phyloP scores from a whole-genome alignment of 30 jellyfish, hydroid and myxozoan genomes.

The Hydractinia echinata region DNA sequence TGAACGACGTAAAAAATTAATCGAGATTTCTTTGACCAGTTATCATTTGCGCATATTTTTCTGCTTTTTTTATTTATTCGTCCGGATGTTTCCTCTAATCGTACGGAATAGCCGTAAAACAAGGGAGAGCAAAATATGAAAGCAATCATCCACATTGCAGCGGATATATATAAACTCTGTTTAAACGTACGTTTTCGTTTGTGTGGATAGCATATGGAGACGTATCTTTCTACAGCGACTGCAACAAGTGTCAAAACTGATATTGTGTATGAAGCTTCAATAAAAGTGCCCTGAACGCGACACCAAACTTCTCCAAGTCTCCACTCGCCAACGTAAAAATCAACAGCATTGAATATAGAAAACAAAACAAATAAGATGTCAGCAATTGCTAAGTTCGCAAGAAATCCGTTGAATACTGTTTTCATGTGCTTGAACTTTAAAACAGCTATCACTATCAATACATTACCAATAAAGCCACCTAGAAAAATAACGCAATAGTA shows the following conservation, averaged over 20 bases:
- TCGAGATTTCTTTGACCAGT: constrained; percentile 65
- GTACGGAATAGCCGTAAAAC: constrained; percentile 61
- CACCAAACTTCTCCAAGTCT: constrained; percentile 61
- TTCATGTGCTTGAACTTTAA: constrained; percentile 54
- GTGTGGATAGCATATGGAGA: constrained; percentile 80
- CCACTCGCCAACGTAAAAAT: constrained; percentile 53
- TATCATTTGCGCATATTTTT: constrained; percentile 57
- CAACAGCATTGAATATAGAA: constrained; percentile 65
- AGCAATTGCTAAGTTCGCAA: constrained; percentile 69
- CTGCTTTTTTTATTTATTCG: not conserved
- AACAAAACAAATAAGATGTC: constrained; percentile 63
- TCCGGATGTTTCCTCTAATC: not conserved
- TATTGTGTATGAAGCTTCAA: constrained; percentile 79
- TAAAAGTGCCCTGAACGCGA: constrained; percentile 66
- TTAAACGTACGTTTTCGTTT: constrained; percentile 46
- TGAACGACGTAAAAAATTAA: constrained; percentile 58
- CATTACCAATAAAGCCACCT: constrained; percentile 57
- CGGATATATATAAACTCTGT: constrained; percentile 27
- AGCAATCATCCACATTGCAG: constrained; percentile 49
- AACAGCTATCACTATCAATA: constrained; percentile 49
- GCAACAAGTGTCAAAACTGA: constrained; percentile 75
- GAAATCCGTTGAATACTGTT: constrained; percentile 66
- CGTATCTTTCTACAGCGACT: constrained; percentile 74
- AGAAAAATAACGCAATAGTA: constrained; percentile 54
- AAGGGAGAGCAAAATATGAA: constrained; percentile 65